Evolutionary conservation across 1,140 invertebrate genomes (phyloP).

Genomic region (Papilio dardanus): DNA sequence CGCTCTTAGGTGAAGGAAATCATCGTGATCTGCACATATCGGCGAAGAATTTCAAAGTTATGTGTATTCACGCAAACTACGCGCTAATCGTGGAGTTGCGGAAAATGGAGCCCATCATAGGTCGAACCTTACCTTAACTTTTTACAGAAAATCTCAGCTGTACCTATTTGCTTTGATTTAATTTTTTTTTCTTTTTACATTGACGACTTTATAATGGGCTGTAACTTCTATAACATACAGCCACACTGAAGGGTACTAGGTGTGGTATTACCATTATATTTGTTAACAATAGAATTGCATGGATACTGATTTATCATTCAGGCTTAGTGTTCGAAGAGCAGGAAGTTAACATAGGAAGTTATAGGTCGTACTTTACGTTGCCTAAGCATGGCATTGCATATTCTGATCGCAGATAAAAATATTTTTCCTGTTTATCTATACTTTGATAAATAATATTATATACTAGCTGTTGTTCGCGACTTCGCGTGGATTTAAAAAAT

Average conservation of each 20-base stretch:
- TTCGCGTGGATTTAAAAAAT: no score
- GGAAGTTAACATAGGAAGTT: slow-evolving; percentile 9
- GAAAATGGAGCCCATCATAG: no score
- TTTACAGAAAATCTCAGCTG: no score
- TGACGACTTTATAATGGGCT: not conserved
- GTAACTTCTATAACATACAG: not conserved
- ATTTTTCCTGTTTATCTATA: slow-evolving; percentile 13
- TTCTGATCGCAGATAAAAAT: not conserved
- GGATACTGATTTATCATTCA: slow-evolving; percentile 6
- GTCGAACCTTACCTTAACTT: no score
- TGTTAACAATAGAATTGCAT: slow-evolving; percentile 9
- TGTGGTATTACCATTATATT: not conserved
- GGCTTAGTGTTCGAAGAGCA: not conserved
- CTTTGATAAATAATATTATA: not conserved
- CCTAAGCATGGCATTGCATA: not conserved
- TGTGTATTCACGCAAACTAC: no score
- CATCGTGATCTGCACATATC: no score
- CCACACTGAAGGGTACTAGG: not conserved
- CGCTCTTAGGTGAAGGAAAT: no score
- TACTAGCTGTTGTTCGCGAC: no score
- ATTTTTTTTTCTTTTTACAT: no score
- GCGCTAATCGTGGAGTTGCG: no score
- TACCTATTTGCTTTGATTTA: no score
- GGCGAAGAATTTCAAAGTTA: no score
- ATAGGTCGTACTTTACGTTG: slow-evolving; percentile 4